A percentile compares a stretch with the other conserved stretches of the same genome.
Evolutionary conservation across 2,113 vertebrate genomes (phyloP).

Genomic region (Gallinago paraguaiae): DNA sequence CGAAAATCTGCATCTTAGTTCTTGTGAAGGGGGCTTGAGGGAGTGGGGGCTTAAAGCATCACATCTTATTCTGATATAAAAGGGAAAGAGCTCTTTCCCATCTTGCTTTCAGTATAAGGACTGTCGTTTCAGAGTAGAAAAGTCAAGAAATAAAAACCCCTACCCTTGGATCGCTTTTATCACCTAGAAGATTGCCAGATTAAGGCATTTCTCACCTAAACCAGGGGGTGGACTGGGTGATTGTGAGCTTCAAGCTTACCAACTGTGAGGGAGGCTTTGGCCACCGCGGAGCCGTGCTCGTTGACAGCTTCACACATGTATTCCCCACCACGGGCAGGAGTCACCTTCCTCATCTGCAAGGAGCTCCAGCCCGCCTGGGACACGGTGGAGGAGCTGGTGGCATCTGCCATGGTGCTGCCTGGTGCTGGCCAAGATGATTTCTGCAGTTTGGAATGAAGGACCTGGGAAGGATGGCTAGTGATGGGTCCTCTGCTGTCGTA

Average conservation of each 20-base stretch:
- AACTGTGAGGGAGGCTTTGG: slow-evolving; percentile 68
- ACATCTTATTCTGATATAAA: background rate
- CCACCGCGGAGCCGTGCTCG: slow-evolving; percentile 39
- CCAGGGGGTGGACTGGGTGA: fast-evolving
- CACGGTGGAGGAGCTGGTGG: slow-evolving; percentile 20
- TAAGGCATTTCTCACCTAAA: background rate
- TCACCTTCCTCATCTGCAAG: slow-evolving; percentile 63
- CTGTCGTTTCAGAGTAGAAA: background rate
- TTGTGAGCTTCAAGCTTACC: slow-evolving; percentile 45
- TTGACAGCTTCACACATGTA: slow-evolving; percentile 73
- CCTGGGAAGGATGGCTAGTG: slow-evolving; percentile 51
- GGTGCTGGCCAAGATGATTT: background rate
- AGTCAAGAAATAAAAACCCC: background rate
- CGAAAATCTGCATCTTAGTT: background rate
- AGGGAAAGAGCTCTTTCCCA: background rate
- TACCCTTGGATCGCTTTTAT: background rate
- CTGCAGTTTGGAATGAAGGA: slow-evolving; percentile 57
- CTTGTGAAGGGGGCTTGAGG: background rate
- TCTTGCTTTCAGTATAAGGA: background rate
- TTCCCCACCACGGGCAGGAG: slow-evolving; percentile 46
- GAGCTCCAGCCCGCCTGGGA: slow-evolving; percentile 71
- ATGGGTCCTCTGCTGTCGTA: slow-evolving; percentile 70
- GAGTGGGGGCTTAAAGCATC: background rate
- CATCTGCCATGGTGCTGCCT: background rate
- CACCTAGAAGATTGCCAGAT: fast-evolving